Base-by-base conservation (phyloP, 2,797 vertebrate genomes). In the Sebastiscus albofasciatus region DNA sequence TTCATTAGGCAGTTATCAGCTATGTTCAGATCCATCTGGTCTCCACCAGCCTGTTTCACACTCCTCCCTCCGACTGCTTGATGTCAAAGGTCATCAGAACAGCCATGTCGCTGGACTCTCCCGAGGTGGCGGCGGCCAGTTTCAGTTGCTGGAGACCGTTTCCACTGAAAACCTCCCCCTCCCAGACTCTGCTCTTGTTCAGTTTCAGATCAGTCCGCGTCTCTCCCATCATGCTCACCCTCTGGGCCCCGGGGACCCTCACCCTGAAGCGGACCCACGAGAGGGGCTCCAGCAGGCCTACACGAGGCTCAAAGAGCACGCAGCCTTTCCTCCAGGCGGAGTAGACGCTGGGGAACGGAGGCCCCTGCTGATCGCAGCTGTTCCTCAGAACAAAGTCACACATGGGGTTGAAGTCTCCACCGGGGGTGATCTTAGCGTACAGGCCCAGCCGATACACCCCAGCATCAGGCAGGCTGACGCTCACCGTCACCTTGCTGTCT, bases 401-500 rank as follows among this genome's bases (percentile, higher is more conserved):
- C 88, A 96, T 86, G 18, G 91, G 95, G 31, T 79, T 84, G 70
- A 96, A 97, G 14, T 96, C 96, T 56, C 84, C 74, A 0, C 70
- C 80, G 1, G 94, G 90, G 8, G 83, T 8, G 11, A 29, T 83
- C 72, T 87, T 93, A 16, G 93, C 95, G 0, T 96, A 97, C 77
- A 97, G 85, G 3, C 94, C 95, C 42, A 97, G 58, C 39, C 95
- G 95, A 68, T 94, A 97, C 66, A 90, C 4, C 0, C 96, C 96
- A 0, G 93, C 83, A 16, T 87, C 90, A 0, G 96, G 96, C 1
- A 96, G 87, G 34, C 88, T 92, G 69, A 90, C 0, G 0, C 95
- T 96, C 60, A 96, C 70, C 0, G 96, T 97, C 92, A 97, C 94
- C 87, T 97, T 96, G 55, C 82, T 93, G 79, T 95, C 95, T 6